A percentile compares a stretch with the other conserved stretches of the same genome.
Conservation (phyloP, 2,113 vertebrate species). For the Thinocorus orbignyianus region DNA sequence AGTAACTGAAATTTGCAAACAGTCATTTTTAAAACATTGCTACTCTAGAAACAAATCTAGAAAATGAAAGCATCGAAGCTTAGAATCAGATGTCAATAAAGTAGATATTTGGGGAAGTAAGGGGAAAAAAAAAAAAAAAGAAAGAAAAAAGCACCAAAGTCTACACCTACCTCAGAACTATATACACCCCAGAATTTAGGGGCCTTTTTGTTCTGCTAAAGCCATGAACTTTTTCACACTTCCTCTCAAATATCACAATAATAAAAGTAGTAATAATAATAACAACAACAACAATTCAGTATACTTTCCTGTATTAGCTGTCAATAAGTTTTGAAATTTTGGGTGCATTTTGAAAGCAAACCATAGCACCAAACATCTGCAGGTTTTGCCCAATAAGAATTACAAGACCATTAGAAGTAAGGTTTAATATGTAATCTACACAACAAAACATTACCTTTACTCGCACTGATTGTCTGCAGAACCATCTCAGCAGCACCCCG, state of each 20-base stretch:
- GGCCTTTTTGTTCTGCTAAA: not conserved
- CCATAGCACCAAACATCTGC: not conserved
- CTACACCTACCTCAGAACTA: not conserved
- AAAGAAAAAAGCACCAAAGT: not conserved
- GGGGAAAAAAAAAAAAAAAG: accelerated
- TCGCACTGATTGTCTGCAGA: conserved; percentile 93
- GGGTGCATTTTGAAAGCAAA: not conserved
- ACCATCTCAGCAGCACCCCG: conserved; percentile 96
- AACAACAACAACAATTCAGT: not conserved
- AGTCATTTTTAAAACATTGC: not conserved
- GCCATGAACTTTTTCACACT: not conserved
- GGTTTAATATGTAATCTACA: not conserved
- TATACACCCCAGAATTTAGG: not conserved
- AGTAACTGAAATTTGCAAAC: not conserved
- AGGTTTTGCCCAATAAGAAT: not conserved
- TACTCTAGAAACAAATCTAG: not conserved
- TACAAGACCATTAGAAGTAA: not conserved
- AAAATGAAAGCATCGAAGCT: not conserved
- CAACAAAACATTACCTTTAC: conserved; percentile 84
- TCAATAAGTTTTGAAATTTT: not conserved
- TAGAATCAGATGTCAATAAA: not conserved
- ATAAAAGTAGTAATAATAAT: not conserved
- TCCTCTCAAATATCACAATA: not conserved
- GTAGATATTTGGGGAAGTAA: not conserved
- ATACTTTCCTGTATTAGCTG: not conserved